Percentiles rank a stretch among this genome's conserved stretches.
phyloP scores from a whole-genome alignment of 1,140 invertebrate genomes.

The Parapsyche elsis region DNA sequence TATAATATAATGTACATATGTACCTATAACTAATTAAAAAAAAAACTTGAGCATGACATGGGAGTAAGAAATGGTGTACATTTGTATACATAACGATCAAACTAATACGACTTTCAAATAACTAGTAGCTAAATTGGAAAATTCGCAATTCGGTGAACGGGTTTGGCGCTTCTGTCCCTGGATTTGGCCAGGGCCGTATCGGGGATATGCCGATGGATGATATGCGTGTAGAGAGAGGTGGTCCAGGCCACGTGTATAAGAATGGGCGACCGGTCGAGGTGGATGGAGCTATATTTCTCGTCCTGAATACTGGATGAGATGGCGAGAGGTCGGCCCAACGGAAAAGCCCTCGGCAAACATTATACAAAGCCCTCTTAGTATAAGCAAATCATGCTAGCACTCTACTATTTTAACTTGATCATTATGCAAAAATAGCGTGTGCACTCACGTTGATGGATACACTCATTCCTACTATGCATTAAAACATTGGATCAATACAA shows the following conservation, averaged over 20 bases:
- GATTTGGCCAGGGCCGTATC: slow-evolving; percentile 23
- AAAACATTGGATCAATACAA: too few species aligned
- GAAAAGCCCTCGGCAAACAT: background rate
- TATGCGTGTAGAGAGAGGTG: slow-evolving; percentile 46
- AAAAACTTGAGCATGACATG: too few species aligned
- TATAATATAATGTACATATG: background rate
- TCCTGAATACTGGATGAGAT: slow-evolving; percentile 54
- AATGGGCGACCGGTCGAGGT: slow-evolving; percentile 35
- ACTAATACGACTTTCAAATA: background rate
- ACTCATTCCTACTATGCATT: background rate
- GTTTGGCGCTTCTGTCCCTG: background rate
- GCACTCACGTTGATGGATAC: background rate
- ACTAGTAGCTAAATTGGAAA: background rate
- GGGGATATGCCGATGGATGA: slow-evolving; percentile 50
- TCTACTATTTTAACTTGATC: too few species aligned
- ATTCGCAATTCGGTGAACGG: background rate
- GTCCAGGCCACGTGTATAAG: slow-evolving; percentile 37
- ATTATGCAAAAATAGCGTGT: too few species aligned
- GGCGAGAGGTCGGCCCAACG: slow-evolving; percentile 30
- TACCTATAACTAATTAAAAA: too few species aligned
- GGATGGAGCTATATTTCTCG: slow-evolving; percentile 49
- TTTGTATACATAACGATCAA: too few species aligned
- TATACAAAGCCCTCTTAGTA: too few species aligned
- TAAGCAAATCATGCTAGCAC: too few species aligned
- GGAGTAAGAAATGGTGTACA: too few species aligned